Evolutionary conservation across 2,888 invertebrate genomes (phyloP).

Genomic region (Bombylius major): DNA sequence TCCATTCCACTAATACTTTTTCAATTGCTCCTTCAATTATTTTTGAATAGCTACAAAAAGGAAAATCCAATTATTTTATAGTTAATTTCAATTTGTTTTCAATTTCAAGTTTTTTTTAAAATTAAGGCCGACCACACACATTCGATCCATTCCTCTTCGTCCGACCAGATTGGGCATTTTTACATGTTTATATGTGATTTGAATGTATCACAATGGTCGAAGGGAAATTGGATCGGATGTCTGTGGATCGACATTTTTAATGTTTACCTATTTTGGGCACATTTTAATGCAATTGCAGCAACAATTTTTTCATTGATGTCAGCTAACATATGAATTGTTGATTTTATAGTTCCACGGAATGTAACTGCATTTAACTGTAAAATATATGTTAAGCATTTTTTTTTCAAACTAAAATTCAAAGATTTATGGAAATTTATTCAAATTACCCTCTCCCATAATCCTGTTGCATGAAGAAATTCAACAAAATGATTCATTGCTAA

Average conservation of each 20-base stretch:
- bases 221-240: too few relatives aligned
- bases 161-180: too few relatives aligned
- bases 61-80: not conserved
- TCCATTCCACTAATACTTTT: slow-evolving; percentile 37
- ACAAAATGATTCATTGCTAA: slow-evolving; percentile 64
- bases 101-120: not conserved
- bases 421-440: too few relatives aligned
- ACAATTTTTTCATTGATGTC: slow-evolving; percentile 71
- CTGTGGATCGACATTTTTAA: not conserved
- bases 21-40: slow-evolving; percentile 46
- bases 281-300: slow-evolving; percentile 57
- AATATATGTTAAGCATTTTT: not conserved
- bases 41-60: slow-evolving; percentile 21
- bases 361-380: slow-evolving; percentile 27
- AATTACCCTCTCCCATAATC: slow-evolving; percentile 50
- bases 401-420: too few relatives aligned
- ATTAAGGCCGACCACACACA: not conserved
- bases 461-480: slow-evolving; percentile 57
- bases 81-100: too few relatives aligned
- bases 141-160: too few relatives aligned
- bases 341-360: slow-evolving; percentile 26
- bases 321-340: slow-evolving; percentile 45
- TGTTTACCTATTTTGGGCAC: slow-evolving; percentile 39
- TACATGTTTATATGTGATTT: too few relatives aligned
- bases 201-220: too few relatives aligned